Conservation (phyloP, 2,888 invertebrate species). For the Luperina testacea region DNA sequence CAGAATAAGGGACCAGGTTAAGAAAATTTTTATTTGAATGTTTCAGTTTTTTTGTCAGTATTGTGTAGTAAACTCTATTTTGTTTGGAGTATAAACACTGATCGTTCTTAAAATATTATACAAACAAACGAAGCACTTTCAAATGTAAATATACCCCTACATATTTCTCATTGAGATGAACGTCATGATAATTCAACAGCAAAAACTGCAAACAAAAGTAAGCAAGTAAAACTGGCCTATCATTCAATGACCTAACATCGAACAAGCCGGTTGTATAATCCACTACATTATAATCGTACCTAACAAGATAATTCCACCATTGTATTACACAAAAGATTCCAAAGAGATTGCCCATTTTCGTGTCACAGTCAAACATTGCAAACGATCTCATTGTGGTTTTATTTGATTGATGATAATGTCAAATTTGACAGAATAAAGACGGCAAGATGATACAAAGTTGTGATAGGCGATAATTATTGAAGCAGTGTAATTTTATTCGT, state of each 20-base stretch:
- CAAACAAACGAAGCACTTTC: background rate
- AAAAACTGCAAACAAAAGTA: conserved; percentile 10
- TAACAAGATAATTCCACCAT: conserved; percentile 42
- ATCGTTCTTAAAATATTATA: background rate
- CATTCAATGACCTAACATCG: background rate
- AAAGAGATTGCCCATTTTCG: conserved; percentile 36
- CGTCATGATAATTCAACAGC: background rate
- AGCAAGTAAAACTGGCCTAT: background rate
- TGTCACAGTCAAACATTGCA: conserved; percentile 40
- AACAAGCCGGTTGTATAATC: background rate
- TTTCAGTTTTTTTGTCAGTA: background rate
- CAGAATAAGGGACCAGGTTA: conserved; percentile 32
- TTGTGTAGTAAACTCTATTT: background rate
- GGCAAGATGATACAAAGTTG: conserved; percentile 12
- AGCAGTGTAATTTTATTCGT: conserved; percentile 2
- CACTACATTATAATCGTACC: conserved; percentile 10
- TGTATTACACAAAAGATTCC: conserved; percentile 16
- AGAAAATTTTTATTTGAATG: background rate
- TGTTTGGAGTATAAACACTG: background rate
- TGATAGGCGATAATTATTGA: conserved; percentile 32
- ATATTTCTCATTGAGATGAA: background rate
- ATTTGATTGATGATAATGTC: conserved; percentile 52
- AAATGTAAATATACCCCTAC: background rate
- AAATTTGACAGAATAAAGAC: conserved; percentile 42
- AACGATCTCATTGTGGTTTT: conserved; percentile 33